Evolutionary conservation across 2,888 invertebrate species (phyloP).

Genomic region (Plebejus argus): DNA sequence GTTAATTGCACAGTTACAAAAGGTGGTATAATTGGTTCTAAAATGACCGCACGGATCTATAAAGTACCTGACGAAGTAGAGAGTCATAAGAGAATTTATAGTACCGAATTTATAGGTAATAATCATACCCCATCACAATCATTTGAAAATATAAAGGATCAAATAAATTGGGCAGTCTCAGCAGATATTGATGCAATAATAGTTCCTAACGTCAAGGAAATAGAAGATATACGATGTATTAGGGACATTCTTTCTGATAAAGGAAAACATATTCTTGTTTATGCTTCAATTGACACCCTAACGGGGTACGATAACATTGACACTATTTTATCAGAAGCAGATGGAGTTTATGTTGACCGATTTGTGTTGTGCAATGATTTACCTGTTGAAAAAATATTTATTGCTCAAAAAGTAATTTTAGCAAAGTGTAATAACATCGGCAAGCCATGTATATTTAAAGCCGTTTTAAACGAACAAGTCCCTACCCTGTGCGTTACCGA

Average conservation of each 20-base stretch:
- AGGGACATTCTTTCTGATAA: constrained; percentile 60
- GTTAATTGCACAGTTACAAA: constrained; percentile 75
- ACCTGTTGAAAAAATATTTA: constrained; percentile 92
- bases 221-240: constrained; percentile 58
- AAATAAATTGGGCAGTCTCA: constrained; percentile 68
- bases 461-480: constrained; percentile 90
- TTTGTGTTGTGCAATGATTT: constrained; percentile 92
- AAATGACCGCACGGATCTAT: constrained; percentile 77
- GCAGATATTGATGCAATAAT: constrained; percentile 70
- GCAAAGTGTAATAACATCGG: constrained; percentile 91
- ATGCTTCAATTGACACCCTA: constrained; percentile 65
- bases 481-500: constrained; percentile 88
- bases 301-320: constrained; percentile 80
- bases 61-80: constrained; percentile 72
- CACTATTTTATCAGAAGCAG: constrained; percentile 87
- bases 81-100: constrained; percentile 63
- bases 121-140: constrained; percentile 86
- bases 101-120: constrained; percentile 60
- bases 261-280: constrained; percentile 69
- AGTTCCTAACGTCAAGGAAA: constrained; percentile 59
- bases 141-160: constrained; percentile 82
- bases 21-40: constrained; percentile 76
- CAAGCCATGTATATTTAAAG: constrained; percentile 95
- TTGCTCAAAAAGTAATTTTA: constrained; percentile 93
- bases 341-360: constrained; percentile 94